These are phyloP conservation scores for Mya arenaria DNA, from an alignment of 1,140 invertebrate species.

Conservation along the genomic window DNA sequence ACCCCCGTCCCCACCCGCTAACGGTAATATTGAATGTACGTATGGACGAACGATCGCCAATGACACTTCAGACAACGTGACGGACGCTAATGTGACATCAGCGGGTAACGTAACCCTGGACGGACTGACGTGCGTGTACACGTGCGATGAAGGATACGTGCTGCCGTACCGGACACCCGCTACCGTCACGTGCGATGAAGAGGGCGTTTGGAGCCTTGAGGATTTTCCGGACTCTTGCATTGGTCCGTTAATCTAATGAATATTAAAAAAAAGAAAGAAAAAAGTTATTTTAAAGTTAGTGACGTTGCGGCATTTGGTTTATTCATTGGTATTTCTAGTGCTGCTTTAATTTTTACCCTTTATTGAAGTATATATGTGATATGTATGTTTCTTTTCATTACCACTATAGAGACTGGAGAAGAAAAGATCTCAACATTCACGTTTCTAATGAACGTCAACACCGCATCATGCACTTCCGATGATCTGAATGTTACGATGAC, in stretches of 20 bases:
- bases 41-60: background rate
- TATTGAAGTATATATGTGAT: too few relatives aligned
- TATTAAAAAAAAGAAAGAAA: too few relatives aligned
- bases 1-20: background rate
- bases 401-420: constrained; percentile 5
- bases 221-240: constrained; percentile 19
- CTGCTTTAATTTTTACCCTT: too few relatives aligned
- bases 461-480: background rate
- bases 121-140: constrained; percentile 8
- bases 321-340: too few relatives aligned
- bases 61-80: constrained; percentile 1
- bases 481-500: background rate
- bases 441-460: background rate
- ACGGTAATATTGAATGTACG: constrained; percentile 7
- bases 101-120: constrained; percentile 1
- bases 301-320: too few relatives aligned
- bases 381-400: too few relatives aligned
- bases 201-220: constrained; percentile 19
- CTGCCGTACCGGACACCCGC: constrained; percentile 22
- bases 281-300: too few relatives aligned
- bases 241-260: constrained; percentile 13
- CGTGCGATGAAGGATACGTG: constrained; percentile 27
- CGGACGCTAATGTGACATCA: too few relatives aligned
- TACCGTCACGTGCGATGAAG: constrained; percentile 9
- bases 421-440: background rate